Conservation (phyloP, 1,140 invertebrate species). For the Dinothrombium tinctorium region DNA sequence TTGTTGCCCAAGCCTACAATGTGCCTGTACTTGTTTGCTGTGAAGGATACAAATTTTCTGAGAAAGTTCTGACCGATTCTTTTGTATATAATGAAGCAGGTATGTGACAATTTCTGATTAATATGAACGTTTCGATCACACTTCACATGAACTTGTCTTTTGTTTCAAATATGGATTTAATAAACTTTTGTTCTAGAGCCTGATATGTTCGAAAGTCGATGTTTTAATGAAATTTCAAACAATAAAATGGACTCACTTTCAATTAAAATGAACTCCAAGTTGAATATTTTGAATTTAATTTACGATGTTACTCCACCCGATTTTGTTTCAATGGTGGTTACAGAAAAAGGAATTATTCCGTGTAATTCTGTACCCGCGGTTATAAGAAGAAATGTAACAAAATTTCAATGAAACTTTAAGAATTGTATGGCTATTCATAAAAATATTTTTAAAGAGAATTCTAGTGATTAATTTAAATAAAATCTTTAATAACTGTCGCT, state of each 20-base stretch:
- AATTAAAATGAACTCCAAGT: slow-evolving; percentile 18
- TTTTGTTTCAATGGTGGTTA: slow-evolving; percentile 66
- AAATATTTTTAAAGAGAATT: too few relatives aligned
- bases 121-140: too few relatives aligned
- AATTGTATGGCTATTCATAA: too few relatives aligned
- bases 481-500: too few relatives aligned
- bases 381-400: slow-evolving; percentile 31
- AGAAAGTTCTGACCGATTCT: slow-evolving; percentile 69
- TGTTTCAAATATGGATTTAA: too few relatives aligned
- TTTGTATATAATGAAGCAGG: slow-evolving; percentile 80
- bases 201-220: too few relatives aligned
- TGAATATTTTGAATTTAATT: slow-evolving; percentile 45
- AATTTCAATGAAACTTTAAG: too few relatives aligned
- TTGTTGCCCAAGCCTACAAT: slow-evolving; percentile 55
- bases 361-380: slow-evolving; percentile 80
- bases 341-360: slow-evolving; percentile 58
- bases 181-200: too few relatives aligned
- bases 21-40: slow-evolving; percentile 77
- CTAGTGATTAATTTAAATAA: too few relatives aligned
- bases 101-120: slow-evolving; percentile 19
- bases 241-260: too few relatives aligned
- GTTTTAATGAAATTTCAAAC: too few relatives aligned
- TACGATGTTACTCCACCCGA: slow-evolving; percentile 84
- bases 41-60: slow-evolving; percentile 82
- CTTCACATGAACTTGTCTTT: too few relatives aligned